Evolutionary conservation across 2,797 vertebrate genomes (phyloP).

Genomic region (Enteromius radiatus): DNA sequence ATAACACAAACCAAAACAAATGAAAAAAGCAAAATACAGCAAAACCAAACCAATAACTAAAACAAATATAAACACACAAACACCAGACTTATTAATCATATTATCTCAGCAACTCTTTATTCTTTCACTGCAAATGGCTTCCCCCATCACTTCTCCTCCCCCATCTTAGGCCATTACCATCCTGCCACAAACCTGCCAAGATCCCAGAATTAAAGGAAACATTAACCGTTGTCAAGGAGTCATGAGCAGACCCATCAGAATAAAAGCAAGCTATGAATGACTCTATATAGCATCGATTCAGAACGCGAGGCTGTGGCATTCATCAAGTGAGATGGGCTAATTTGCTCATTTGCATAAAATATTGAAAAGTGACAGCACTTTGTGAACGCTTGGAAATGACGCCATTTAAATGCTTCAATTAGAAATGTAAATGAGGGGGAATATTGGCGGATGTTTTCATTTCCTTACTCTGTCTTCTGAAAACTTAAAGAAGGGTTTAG

Average conservation of each 20-base stretch:
- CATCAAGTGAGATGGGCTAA: conserved; percentile 52
- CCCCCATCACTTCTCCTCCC: background rate
- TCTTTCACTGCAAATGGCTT: background rate
- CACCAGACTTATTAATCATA: background rate
- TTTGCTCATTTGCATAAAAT: conserved; percentile 66
- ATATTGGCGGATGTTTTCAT: conserved; percentile 44
- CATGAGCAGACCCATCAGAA: conserved; percentile 31
- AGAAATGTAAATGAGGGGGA: conserved; percentile 57
- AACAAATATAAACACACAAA: background rate
- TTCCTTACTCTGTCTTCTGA: conserved; percentile 37
- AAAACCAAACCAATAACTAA: too few relatives aligned
- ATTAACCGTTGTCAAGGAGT: conserved; percentile 6
- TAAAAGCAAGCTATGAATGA: conserved; percentile 5
- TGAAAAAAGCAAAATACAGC: too few relatives aligned
- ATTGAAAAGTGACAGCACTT: conserved; percentile 54
- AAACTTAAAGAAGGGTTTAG: conserved; percentile 46
- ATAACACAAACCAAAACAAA: too few relatives aligned
- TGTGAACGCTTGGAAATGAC: conserved; percentile 52
- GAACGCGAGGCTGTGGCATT: conserved; percentile 39
- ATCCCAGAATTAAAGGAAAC: conserved; percentile 38
- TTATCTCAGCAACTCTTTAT: background rate
- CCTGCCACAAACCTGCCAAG: conserved; percentile 10
- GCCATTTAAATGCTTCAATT: conserved; percentile 53
- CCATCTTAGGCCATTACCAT: background rate
- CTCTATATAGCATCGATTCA: conserved; percentile 28